Evolutionary conservation across 1,140 invertebrate genomes (phyloP).

Genomic region (Drosophila hydei): DNA sequence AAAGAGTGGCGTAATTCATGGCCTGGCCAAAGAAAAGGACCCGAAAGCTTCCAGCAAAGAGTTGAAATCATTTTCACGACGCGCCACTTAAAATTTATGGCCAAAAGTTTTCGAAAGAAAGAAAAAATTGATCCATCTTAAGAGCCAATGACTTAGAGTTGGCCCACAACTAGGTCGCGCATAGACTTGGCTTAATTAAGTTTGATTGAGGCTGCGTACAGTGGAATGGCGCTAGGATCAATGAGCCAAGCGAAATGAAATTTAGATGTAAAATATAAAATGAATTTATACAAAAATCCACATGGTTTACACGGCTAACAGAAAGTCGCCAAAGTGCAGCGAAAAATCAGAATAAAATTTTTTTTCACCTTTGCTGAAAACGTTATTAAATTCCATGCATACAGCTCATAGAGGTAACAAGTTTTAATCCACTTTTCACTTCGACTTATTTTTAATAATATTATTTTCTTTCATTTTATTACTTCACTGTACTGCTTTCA

Average conservation of each 20-base stretch:
- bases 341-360: not conserved
- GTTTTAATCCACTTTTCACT: no score
- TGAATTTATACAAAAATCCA: no score
- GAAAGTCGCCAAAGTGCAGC: not conserved
- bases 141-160: conserved; percentile 9
- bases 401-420: no score
- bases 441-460: not conserved
- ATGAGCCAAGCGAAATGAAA: not conserved
- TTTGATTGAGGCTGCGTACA: conserved; percentile 23
- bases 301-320: not conserved
- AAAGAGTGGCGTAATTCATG: conserved; percentile 65
- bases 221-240: not conserved
- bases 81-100: conserved; percentile 72
- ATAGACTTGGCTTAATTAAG: conserved; percentile 47
- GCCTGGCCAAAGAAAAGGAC: conserved; percentile 23
- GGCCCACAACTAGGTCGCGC: conserved; percentile 18
- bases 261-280: no score
- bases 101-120: conserved; percentile 35
- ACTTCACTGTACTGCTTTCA: conserved; percentile 5
- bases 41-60: conserved; percentile 30
- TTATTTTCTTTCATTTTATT: not conserved
- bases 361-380: not conserved
- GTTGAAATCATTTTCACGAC: conserved; percentile 57
- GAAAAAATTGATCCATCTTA: conserved; percentile 32
- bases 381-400: no score